Evolutionary conservation across 2,113 vertebrate species (phyloP).

Genomic region (Stomatorhinus ivindoensis): DNA sequence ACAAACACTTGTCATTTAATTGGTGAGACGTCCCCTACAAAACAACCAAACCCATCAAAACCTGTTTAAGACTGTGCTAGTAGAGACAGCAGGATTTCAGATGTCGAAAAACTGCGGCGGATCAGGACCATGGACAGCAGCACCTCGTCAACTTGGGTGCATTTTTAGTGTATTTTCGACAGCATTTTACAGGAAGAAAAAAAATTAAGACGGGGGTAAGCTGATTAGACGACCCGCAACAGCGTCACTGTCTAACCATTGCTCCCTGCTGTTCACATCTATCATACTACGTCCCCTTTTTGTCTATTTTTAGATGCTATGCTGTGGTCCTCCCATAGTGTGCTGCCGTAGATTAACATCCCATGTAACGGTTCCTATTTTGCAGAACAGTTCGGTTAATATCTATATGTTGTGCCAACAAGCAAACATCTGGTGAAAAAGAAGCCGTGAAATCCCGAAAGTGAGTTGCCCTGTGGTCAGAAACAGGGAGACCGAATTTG

Average conservation of each 20-base stretch:
- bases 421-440: not conserved
- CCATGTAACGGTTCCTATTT: not conserved
- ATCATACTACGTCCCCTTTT: not conserved
- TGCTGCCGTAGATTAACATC: not conserved
- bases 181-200: not conserved
- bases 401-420: not conserved
- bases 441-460: too few relatives aligned
- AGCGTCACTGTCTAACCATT: not conserved
- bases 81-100: not conserved
- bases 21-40: not conserved
- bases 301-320: slow-evolving; percentile 9
- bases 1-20: not conserved
- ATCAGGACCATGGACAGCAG: not conserved
- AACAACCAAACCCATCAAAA: not conserved
- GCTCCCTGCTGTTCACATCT: slow-evolving; percentile 7
- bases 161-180: not conserved
- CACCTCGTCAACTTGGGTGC: not conserved
- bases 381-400: not conserved
- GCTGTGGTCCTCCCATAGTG: not conserved
- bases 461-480: not conserved
- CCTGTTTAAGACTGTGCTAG: not conserved
- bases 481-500: not conserved
- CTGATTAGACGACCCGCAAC: not conserved
- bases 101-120: not conserved
- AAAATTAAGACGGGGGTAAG: not conserved